Percentiles rank a stretch among this genome's conserved stretches.
phyloP scores from a whole-genome alignment of 2,113 vertebrate species.

The Cygnus atratus region DNA sequence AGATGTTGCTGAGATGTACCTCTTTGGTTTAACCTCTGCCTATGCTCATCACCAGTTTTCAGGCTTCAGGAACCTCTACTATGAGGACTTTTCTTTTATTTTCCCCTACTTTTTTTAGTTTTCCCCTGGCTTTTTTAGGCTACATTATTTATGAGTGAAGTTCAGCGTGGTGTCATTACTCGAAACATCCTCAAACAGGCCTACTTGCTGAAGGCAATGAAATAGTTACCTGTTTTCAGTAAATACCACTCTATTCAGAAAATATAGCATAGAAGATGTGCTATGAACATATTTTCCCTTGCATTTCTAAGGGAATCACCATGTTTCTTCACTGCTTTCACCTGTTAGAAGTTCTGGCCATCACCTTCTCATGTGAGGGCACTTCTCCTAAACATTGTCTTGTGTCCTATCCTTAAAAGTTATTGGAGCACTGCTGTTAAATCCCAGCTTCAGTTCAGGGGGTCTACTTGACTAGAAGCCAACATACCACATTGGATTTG shows the following conservation, averaged over 20 bases:
- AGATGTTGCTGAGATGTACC: not conserved
- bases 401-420: not conserved
- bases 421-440: not conserved
- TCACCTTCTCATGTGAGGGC: not conserved
- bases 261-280: not conserved
- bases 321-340: not conserved
- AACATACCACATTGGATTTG: not conserved
- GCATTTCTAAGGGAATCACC: not conserved
- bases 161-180: not conserved
- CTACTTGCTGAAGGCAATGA: not conserved
- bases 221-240: not conserved
- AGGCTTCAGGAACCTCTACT: not conserved
- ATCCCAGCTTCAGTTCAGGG: not conserved
- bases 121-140: not conserved
- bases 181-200: not conserved
- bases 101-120: not conserved
- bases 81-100: not conserved
- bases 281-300: not conserved
- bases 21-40: not conserved
- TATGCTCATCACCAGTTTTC: not conserved
- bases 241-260: not conserved
- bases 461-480: constrained; percentile 17
- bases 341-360: not conserved
- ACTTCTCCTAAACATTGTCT: not conserved
- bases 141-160: not conserved